These are phyloP conservation scores for Elegia similella DNA, from an alignment of 2,888 invertebrate genomes.

Conservation along the genomic window DNA sequence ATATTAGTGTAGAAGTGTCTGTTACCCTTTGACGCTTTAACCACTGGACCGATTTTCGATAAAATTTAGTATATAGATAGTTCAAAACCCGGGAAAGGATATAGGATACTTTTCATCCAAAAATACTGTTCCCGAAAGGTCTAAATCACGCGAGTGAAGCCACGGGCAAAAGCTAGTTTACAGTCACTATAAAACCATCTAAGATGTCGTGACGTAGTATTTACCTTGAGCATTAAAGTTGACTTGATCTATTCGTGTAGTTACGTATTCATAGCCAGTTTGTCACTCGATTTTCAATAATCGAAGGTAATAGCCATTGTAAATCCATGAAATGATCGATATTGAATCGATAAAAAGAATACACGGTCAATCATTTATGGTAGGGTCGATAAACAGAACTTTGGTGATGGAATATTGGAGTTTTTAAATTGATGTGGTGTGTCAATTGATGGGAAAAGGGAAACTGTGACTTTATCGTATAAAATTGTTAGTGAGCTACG, in stretches of 20 bases:
- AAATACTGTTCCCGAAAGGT: no score
- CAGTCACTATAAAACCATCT: no score
- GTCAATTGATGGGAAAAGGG: neutral
- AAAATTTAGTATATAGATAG: no score
- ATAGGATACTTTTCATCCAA: no score
- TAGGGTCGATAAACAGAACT: neutral
- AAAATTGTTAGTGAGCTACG: neutral
- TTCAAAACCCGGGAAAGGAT: no score
- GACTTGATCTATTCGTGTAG: conserved; percentile 8
- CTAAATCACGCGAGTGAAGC: no score
- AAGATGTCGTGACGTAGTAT: conserved; percentile 13
- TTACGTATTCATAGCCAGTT: conserved; percentile 5
- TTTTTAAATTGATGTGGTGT: neutral
- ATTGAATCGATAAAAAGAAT: no score
- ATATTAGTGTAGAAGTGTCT: neutral
- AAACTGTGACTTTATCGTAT: neutral
- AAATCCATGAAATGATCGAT: neutral
- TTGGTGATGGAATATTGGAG: neutral
- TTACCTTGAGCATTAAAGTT: conserved; percentile 11
- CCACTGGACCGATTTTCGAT: no score
- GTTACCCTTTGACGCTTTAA: no score
- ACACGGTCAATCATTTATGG: no score
- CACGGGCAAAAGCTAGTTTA: no score
- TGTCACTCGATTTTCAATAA: conserved; percentile 7
- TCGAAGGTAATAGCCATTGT: neutral